Conservation (phyloP, 2,113 vertebrate genomes). For the Pipa parva region DNA sequence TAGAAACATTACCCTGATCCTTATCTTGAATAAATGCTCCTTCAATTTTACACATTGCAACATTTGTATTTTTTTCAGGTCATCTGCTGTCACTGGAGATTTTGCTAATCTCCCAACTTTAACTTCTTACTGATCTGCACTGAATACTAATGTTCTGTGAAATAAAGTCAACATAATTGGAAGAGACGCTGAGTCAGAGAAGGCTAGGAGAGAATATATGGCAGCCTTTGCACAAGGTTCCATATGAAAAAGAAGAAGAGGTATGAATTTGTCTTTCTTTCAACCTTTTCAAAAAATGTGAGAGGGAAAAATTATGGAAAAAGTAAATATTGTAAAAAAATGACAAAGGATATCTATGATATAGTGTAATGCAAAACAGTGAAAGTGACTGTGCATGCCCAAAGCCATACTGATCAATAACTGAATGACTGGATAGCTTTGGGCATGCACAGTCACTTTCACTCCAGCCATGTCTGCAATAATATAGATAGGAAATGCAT, state of each 20-base stretch:
- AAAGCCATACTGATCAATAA: too few relatives aligned
- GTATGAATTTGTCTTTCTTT: constrained; percentile 12
- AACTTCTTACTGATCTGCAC: constrained; percentile 11
- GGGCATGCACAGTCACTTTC: too few relatives aligned
- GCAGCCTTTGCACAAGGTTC: constrained; percentile 5
- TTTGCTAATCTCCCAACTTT: constrained; percentile 40
- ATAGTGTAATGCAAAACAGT: too few relatives aligned
- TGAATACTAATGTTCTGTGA: constrained; percentile 30
- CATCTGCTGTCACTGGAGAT: constrained; percentile 38
- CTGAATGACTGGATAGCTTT: too few relatives aligned
- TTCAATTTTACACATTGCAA: constrained; percentile 26
- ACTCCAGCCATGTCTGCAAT: too few relatives aligned
- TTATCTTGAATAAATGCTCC: constrained; percentile 5
- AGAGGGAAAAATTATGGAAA: too few relatives aligned
- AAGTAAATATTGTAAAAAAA: too few relatives aligned
- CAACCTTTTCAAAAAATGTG: too few relatives aligned
- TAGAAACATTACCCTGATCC: constrained; percentile 6
- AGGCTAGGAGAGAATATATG: constrained; percentile 17
- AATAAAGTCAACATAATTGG: constrained; percentile 36
- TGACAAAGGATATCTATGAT: too few relatives aligned
- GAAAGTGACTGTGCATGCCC: too few relatives aligned
- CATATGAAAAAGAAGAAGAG: background rate
- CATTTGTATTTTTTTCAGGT: constrained; percentile 34
- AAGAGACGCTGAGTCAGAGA: constrained; percentile 14
- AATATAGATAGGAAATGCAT: too few relatives aligned